phyloP scores from a whole-genome alignment of 2,888 invertebrate species.

The Drosophila siamana region DNA sequence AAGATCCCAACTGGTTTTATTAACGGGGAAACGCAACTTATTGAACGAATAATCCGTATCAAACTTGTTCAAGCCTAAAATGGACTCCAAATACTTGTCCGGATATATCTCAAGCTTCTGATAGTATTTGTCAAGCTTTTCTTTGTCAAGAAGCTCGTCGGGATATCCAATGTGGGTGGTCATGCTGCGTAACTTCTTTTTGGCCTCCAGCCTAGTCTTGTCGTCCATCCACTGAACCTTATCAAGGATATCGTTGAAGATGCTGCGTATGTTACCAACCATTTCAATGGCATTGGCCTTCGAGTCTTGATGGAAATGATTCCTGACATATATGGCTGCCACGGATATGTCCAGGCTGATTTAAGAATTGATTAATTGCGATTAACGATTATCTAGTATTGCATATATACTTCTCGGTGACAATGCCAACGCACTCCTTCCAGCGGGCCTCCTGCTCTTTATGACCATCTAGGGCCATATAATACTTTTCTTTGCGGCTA shows the following conservation, averaged over 20 bases:
- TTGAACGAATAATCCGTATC: conserved; percentile 92
- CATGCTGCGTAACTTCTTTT: conserved; percentile 93
- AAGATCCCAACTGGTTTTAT: conserved; percentile 94
- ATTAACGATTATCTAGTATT: conserved; percentile 1
- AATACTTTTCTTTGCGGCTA: conserved; percentile 92
- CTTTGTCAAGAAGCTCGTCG: conserved; percentile 93
- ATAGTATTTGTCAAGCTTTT: conserved; percentile 93
- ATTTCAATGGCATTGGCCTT: conserved; percentile 94
- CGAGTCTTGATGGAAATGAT: conserved; percentile 94
- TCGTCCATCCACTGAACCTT: conserved; percentile 97
- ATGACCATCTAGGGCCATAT: conserved; percentile 92
- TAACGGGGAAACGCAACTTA: conserved; percentile 91
- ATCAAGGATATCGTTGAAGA: conserved; percentile 92
- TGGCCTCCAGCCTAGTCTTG: conserved; percentile 90
- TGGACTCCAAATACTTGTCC: conserved; percentile 90
- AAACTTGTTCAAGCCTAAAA: conserved; percentile 91
- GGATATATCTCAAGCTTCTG: conserved; percentile 90
- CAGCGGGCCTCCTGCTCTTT: conserved; percentile 94
- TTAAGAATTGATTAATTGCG: conserved; percentile 26
- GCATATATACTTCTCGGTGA: conserved; percentile 89
- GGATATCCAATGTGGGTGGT: conserved; percentile 96
- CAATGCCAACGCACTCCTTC: conserved; percentile 95
- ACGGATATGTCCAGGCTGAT: conserved; percentile 90
- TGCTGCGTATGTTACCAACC: conserved; percentile 93
- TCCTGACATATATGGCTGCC: conserved; percentile 94